Conservation (phyloP, 2,113 vertebrate species). For the Tautogolabrus adspersus region DNA sequence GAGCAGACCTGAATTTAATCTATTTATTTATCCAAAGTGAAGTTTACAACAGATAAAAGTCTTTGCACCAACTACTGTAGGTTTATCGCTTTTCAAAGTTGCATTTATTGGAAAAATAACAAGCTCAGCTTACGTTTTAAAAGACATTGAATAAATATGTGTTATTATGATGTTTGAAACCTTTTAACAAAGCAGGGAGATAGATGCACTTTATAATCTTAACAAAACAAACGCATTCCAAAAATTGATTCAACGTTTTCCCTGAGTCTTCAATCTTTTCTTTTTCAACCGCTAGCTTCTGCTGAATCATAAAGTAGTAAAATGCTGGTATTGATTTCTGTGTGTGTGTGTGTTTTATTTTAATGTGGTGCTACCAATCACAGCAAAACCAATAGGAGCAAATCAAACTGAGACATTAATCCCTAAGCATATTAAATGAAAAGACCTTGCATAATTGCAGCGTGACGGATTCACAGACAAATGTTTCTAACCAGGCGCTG, state of each 20-base stretch:
- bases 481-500: slow-evolving; percentile 14
- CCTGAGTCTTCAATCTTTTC: slow-evolving; percentile 14
- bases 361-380: slow-evolving; percentile 36
- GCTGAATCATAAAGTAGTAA: slow-evolving; percentile 34
- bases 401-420: slow-evolving; percentile 61
- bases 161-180: slow-evolving; percentile 8
- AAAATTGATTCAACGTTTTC: slow-evolving; percentile 39
- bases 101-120: neutral
- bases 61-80: slow-evolving; percentile 11
- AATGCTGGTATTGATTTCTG: slow-evolving; percentile 28
- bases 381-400: slow-evolving; percentile 50
- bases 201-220: slow-evolving; percentile 29
- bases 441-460: slow-evolving; percentile 21
- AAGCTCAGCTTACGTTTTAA: neutral
- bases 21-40: neutral
- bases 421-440: slow-evolving; percentile 44
- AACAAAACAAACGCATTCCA: slow-evolving; percentile 18
- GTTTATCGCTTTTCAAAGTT: neutral
- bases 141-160: neutral
- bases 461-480: slow-evolving; percentile 20
- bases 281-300: slow-evolving; percentile 1
- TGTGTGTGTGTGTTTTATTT: slow-evolving; percentile 14
- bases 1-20: no score
- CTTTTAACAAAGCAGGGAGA: slow-evolving; percentile 30
- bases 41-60: slow-evolving; percentile 25